Base-by-base conservation (phyloP, 2,113 vertebrate species). In the Aythya baeri region DNA sequence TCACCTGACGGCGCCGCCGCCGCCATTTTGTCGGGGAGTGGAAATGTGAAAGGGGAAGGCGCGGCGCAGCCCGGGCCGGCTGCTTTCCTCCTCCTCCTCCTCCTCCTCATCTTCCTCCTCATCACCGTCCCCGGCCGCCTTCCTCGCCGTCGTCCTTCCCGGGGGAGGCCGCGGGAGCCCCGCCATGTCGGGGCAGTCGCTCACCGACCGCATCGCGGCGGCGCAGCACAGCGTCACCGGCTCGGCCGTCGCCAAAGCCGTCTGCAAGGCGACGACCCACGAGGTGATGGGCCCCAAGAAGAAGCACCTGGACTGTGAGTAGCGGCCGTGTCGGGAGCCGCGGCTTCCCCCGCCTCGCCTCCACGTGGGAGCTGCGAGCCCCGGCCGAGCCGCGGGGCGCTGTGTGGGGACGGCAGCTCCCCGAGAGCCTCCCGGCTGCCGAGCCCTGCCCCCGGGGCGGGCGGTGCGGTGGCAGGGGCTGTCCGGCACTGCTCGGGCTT, bases 171-270 rank as follows among this genome's bases (percentile, higher is more conserved):
- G 65, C 17, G 50, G 67, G 46, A 85, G 67, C 63, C 59, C 67
- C 38, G 50, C n/a, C 83, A 96, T 96, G 95, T 97, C 96, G 98
- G 98, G 99, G 80, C 99, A 99, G 98, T 98, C 99, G 88, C 99
- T 99, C 94, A 99, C 99, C 87, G 99, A 99, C 97, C 97, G 99
- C 94, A 99, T 99, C 97, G 99, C 99, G 86, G 99, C 99, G 93
- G 99, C 99, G 84, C 99, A 99, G 97, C 99, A 99, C 98, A 99
- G 98, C 97, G 99, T 99, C 97, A 99, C 99, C 96, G 99, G 99
- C 86, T 99, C 99, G 79, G 99, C 99, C 26, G 99, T 99, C 20
- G 98, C 99, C 59, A 99, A 99, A 97, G 49, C 49, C 49, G 49
- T 50, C 49, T 50, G 49, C 22, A 50, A 99, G 98, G 98, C 98